Evolutionary conservation across 2,797 vertebrate species (phyloP).

Genomic region (Peromyscus eremicus): DNA sequence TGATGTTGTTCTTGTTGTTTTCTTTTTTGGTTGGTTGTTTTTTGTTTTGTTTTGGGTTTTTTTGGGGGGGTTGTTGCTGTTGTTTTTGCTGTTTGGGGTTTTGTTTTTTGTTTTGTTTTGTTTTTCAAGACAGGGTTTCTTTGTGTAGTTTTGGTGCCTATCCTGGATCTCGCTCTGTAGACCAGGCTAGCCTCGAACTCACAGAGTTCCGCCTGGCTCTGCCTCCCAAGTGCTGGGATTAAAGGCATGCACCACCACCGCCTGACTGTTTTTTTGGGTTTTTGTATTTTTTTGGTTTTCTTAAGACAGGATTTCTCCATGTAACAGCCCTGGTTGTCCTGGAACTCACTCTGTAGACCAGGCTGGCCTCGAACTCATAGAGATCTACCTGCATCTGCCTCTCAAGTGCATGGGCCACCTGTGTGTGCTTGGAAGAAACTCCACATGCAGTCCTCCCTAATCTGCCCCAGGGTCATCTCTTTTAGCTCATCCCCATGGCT

Average conservation of each 20-base stretch:
- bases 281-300: too few relatives aligned
- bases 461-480: neutral
- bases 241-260: neutral
- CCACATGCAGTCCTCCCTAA: accelerated
- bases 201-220: neutral
- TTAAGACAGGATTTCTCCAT: too few relatives aligned
- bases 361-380: neutral
- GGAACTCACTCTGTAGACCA: neutral
- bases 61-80: too few relatives aligned
- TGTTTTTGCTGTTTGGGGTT: neutral
- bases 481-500: neutral
- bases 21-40: neutral
- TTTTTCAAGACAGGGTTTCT: neutral
- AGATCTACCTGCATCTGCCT: neutral
- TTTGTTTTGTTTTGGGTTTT: neutral
- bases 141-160: neutral
- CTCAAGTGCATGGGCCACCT: neutral
- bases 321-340: neutral
- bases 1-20: neutral
- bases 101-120: too few relatives aligned
- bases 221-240: neutral
- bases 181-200: neutral
- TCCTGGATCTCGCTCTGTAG: neutral
- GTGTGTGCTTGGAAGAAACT: neutral
- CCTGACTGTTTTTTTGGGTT: neutral